Evolutionary conservation across 2,888 invertebrate species (phyloP).

Genomic region (Heteromurus nitidus): DNA sequence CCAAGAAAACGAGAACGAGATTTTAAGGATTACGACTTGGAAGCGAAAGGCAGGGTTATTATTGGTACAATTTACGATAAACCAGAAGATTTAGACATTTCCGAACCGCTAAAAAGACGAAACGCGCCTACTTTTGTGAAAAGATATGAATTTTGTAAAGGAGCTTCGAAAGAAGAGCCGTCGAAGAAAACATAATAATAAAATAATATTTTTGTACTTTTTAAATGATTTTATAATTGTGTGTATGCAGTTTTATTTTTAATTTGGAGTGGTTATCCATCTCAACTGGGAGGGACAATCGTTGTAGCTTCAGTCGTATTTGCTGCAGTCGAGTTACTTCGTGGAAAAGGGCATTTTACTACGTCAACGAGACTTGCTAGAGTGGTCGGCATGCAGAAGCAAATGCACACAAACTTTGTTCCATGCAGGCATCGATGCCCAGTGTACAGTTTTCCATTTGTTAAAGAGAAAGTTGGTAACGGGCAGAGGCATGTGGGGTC

Average conservation of each 20-base stretch:
- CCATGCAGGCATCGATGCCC: constrained; percentile 47
- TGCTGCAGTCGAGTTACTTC: too few species aligned
- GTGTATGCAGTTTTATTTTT: too few species aligned
- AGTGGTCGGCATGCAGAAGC: constrained; percentile 55
- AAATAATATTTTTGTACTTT: neutral
- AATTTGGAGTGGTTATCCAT: too few species aligned
- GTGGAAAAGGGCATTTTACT: constrained; percentile 48
- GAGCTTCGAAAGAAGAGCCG: neutral
- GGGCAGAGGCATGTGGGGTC: constrained; percentile 58
- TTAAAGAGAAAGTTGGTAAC: constrained; percentile 12
- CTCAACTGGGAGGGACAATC: neutral
- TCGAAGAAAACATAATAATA: neutral
- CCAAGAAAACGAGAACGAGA: constrained; percentile 41
- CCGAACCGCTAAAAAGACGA: constrained; percentile 66
- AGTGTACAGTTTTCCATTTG: constrained; percentile 25
- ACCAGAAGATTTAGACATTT: constrained; percentile 66
- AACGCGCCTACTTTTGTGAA: constrained; percentile 70
- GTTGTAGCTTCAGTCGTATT: constrained; percentile 14
- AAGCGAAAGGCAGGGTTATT: constrained; percentile 63
- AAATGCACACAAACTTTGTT: constrained; percentile 35
- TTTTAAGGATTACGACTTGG: constrained; percentile 58
- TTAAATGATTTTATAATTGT: too few species aligned
- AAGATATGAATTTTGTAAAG: constrained; percentile 63
- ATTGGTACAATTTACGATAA: constrained; percentile 72
- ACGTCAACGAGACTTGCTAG: constrained; percentile 18